Base-by-base conservation (phyloP, 2,113 vertebrate species). In the Cryptotis parvus region DNA sequence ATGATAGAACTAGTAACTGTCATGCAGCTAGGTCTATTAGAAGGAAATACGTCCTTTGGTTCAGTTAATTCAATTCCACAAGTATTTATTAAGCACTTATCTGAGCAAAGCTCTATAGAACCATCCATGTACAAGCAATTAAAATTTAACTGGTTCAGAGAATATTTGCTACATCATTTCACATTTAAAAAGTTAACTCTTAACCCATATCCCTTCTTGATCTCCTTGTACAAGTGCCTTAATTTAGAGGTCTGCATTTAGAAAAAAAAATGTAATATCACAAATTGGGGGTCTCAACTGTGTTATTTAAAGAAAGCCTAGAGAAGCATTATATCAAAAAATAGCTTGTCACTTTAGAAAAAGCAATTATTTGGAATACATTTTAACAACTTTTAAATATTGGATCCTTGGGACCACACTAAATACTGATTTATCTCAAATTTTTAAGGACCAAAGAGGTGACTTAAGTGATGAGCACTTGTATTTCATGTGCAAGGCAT, bases 51-150 rank as follows among this genome's bases (percentile, higher is more conserved):
- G 92, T 84, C 93, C 93, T 94, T 91, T 94, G 94, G 90, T 95
- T 96, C 86, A 86, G 95, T 94, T 96, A 93, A 95, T 96, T 96
- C 90, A 96, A 94, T 95, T 96, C 68, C 89, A 74, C 66, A 94
- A 95, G 93, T 96, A 95, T 94, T 96, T 96, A 94, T 96, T 95
- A 96, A 95, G 90, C 84, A 95, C 91, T 96, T 94, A 95, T 95
- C 93, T 95, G 72, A 95, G 93, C 88, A 94, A 95, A 96, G 85
- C 93, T 92, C 89, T 96, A 95, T 92, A 86, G 92, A 96, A 90
- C 92, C 88, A 96, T 80, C 83, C 92, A 96, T 95, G 96, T 95
- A 95, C 93, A 96, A 95, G 86, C 93, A 95, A 95, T 96, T 94
- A 96, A 95, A 95, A 93, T 95, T 86, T 94, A 92, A 93, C 94